Evolutionary conservation across 2,797 vertebrate species (phyloP).

Genomic region (Neostethus bicornis): DNA sequence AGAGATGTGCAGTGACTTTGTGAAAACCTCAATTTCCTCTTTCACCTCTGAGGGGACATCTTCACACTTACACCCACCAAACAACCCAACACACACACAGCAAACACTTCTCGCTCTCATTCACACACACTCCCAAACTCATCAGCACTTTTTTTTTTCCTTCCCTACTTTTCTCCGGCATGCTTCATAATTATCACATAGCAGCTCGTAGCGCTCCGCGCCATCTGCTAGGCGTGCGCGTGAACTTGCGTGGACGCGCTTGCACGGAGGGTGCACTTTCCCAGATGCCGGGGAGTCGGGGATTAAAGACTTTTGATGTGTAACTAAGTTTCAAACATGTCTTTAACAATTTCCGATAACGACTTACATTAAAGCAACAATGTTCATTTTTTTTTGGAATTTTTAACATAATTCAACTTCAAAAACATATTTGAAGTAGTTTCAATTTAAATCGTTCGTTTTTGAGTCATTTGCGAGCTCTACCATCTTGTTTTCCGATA

Average conservation of each 20-base stretch:
- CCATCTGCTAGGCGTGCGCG: constrained; percentile 72
- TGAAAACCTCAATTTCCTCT: constrained; percentile 45
- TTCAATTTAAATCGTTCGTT: too few species aligned
- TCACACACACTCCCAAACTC: constrained; percentile 50
- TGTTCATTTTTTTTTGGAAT: too few species aligned
- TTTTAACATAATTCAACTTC: too few species aligned
- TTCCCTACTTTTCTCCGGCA: constrained; percentile 62
- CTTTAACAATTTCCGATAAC: constrained; percentile 56
- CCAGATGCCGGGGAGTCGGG: constrained; percentile 55
- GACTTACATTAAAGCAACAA: constrained; percentile 20
- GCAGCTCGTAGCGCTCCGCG: constrained; percentile 74
- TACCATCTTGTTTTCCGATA: too few species aligned
- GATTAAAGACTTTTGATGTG: constrained; percentile 51
- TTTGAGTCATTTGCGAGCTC: too few species aligned
- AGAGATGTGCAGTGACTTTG: constrained; percentile 7
- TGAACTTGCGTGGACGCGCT: constrained; percentile 5
- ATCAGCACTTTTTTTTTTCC: constrained; percentile 53
- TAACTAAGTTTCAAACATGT: constrained; percentile 59
- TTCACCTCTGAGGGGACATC: constrained; percentile 40
- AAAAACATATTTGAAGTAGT: too few species aligned
- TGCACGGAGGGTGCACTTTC: constrained; percentile 22
- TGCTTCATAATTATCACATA: constrained; percentile 78
- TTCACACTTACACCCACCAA: constrained; percentile 28
- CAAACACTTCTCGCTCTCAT: constrained; percentile 18
- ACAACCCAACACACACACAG: constrained; percentile 22